These are phyloP conservation scores for Lepilemur ruficaudatus DNA, from an alignment of 2,797 vertebrate genomes.

Conservation along the genomic window DNA sequence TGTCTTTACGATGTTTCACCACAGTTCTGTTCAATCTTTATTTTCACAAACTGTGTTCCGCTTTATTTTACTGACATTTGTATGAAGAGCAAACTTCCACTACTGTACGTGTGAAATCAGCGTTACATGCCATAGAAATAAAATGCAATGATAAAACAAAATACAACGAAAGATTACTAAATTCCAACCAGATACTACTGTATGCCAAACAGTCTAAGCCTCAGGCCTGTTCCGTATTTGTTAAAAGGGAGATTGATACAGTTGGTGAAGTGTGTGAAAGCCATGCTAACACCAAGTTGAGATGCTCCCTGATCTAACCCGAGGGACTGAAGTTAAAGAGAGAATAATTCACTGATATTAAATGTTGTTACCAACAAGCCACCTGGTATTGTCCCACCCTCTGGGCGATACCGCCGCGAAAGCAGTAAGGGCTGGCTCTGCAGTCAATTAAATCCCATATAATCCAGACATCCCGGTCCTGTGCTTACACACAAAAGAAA, in stretches of 20 bases:
- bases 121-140: constrained; percentile 30
- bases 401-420: background rate
- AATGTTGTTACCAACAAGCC: background rate
- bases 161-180: background rate
- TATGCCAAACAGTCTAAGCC: background rate
- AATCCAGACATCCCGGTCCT: background rate
- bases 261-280: background rate
- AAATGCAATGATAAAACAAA: constrained; percentile 13
- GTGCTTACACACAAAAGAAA: background rate
- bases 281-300: background rate
- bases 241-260: background rate
- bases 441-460: background rate
- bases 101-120: background rate
- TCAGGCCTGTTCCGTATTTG: background rate
- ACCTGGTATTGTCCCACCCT: background rate
- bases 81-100: constrained; percentile 15
- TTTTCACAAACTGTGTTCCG: background rate
- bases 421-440: background rate
- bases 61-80: background rate
- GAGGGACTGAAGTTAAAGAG: background rate
- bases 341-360: background rate
- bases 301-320: background rate
- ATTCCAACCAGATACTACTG: background rate
- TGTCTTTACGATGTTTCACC: background rate
- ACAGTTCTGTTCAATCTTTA: background rate